These are phyloP conservation scores for Crocodylus rhombifer DNA, from an alignment of 2,797 vertebrate species.

Conservation along the genomic window DNA sequence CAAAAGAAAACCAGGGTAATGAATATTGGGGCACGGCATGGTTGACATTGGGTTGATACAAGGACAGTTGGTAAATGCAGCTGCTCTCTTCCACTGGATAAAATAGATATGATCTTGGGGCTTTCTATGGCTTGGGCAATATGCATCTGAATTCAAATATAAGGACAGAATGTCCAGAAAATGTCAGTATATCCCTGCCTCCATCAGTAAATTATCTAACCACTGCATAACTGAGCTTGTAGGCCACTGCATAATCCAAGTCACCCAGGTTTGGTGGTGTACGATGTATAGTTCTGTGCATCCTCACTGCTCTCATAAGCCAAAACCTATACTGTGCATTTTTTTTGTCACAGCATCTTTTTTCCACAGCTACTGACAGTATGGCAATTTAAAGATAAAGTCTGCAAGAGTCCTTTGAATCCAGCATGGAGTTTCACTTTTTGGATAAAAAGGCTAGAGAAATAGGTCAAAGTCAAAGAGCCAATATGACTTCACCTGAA, in stretches of 20 bases:
- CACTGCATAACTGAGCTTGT: background rate
- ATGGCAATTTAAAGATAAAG: background rate
- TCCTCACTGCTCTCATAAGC: rapidly evolving
- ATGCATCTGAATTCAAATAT: background rate
- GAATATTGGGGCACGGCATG: background rate
- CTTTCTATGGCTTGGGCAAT: background rate
- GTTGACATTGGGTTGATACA: background rate
- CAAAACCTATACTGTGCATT: background rate
- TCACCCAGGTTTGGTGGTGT: background rate
- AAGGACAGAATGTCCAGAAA: background rate
- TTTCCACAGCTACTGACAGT: background rate
- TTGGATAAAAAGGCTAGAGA: background rate
- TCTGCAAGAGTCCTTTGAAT: background rate
- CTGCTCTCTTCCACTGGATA: background rate
- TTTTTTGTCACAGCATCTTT: background rate
- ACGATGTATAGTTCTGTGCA: no score
- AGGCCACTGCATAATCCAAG: no score
- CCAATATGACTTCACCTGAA: background rate
- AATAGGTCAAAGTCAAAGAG: background rate
- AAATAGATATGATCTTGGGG: background rate
- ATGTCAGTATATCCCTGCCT: background rate
- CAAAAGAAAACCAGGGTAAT: background rate
- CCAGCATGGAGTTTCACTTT: background rate
- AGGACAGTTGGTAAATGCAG: background rate
- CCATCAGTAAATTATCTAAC: background rate